These are phyloP conservation scores for Caenorhabditis inopinata DNA, from an alignment of 1,140 invertebrate species.

Conservation along the genomic window DNA sequence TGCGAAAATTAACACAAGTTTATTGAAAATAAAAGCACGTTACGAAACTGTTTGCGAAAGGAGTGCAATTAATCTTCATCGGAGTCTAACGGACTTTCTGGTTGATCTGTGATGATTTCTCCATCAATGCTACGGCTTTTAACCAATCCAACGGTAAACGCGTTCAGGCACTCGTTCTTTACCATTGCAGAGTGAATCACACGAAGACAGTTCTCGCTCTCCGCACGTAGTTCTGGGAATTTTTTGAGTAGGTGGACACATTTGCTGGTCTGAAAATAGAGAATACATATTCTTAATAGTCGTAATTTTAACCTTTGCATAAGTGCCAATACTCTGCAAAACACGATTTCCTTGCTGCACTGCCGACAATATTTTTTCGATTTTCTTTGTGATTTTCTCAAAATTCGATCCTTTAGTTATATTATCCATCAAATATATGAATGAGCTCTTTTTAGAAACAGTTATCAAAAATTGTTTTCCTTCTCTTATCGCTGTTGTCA, in stretches of 20 bases:
- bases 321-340: constrained; percentile 3
- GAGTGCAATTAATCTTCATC: not conserved
- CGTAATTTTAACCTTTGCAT: too few species aligned
- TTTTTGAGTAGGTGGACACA: not conserved
- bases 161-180: constrained; percentile 24
- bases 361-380: not conserved
- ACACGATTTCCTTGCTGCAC: constrained; percentile 14
- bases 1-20: too few species aligned
- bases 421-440: constrained; percentile 7
- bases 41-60: not conserved
- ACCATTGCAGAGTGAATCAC: constrained; percentile 19
- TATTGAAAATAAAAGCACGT: not conserved
- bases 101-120: constrained; percentile 2
- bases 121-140: not conserved
- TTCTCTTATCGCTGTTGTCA: not conserved
- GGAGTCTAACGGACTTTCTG: not conserved
- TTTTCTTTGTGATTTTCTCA: not conserved
- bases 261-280: not conserved
- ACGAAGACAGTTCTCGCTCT: constrained; percentile 1
- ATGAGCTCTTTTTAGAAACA: not conserved
- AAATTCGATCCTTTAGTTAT: constrained; percentile 4
- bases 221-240: not conserved
- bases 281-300: not conserved
- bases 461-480: constrained; percentile 9
- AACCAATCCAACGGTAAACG: not conserved